A percentile compares a stretch with the other conserved stretches of the same genome.
phyloP scores from a whole-genome alignment of 2,888 invertebrate genomes.

The Neoascia interrupta region DNA sequence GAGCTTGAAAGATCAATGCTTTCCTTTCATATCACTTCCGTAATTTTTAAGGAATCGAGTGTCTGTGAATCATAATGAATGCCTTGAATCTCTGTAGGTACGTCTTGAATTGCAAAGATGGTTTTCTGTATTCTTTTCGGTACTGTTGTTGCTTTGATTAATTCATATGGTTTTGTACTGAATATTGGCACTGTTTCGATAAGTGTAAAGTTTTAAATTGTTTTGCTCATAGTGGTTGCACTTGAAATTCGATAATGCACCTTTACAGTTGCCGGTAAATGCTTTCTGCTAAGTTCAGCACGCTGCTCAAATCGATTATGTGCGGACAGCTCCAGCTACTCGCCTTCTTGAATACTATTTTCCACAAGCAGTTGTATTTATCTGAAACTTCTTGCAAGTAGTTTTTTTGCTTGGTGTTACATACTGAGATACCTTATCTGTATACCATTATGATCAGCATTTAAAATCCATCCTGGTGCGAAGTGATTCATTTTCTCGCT shows the following conservation, averaged over 20 bases:
- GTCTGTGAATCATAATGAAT: no score
- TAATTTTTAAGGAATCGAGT: no score
- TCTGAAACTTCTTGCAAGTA: no score
- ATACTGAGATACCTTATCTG: not conserved
- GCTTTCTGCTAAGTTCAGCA: no score
- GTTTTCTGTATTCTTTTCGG: not conserved
- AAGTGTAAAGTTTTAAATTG: not conserved
- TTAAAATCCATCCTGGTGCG: no score
- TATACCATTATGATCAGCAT: no score
- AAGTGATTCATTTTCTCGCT: no score
- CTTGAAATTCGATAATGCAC: no score
- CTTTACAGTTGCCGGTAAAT: no score
- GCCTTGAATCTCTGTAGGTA: not conserved
- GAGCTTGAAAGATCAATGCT: not conserved
- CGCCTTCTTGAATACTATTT: not conserved
- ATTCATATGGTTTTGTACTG: not conserved
- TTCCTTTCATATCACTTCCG: not conserved
- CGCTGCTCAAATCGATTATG: no score
- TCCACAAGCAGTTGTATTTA: not conserved
- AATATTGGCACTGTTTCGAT: not conserved
- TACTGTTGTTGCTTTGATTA: not conserved
- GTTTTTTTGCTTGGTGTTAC: not conserved
- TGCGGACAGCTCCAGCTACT: no score
- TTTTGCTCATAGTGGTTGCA: not conserved
- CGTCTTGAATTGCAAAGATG: not conserved